Base-by-base conservation (phyloP, 1,140 invertebrate species). In the Meloidogyne hapla region DNA sequence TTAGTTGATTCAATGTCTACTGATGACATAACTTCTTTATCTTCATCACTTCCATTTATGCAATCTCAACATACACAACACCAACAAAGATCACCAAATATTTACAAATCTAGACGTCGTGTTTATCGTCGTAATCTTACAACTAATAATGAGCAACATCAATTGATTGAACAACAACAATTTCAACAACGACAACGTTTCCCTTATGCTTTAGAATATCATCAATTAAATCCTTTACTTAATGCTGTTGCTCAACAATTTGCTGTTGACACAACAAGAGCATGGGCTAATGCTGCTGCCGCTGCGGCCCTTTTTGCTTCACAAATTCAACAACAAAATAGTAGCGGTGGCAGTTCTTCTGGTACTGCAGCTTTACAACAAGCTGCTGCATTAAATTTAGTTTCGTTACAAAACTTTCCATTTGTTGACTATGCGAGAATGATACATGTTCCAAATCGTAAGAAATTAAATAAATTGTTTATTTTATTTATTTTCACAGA, bases 211-310 rank as follows among this genome's bases (percentile, higher is more conserved):
- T 61, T 75, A 28, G 40, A 40, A 33, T 65, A 77, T 62, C 76
- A 77, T 42, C 40, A 77, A 38, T 42, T 78, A 63, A 69, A 73
- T n/a, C 71, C 71, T 61, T 73, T 73, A 64, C 56, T 70, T 68
- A 68, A 78, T 68, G 77, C 56, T 23, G 33, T 56, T 38, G 77
- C 77, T 48, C 77, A 78, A 80, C 77, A 78, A 74, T 80, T 78
- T 74, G 76, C 76, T 21, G 75, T 78, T 66, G 77, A 79, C 77
- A 72, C 77, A 12, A 79, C 77, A 12, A 26, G 77, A 9, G 77
- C 78, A 42, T 80, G 78, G 77, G 77, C 77, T n/a, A 78, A 78
- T 71, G 77, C 77, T 40, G 77, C 77, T 15, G 77, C 77, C 13
- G 77, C 77, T 38, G 77, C 77, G 13, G 77, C 77, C 25, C 66